phyloP scores from a whole-genome alignment of 2,113 vertebrate genomes.

The Chlorodrepanis virens region DNA sequence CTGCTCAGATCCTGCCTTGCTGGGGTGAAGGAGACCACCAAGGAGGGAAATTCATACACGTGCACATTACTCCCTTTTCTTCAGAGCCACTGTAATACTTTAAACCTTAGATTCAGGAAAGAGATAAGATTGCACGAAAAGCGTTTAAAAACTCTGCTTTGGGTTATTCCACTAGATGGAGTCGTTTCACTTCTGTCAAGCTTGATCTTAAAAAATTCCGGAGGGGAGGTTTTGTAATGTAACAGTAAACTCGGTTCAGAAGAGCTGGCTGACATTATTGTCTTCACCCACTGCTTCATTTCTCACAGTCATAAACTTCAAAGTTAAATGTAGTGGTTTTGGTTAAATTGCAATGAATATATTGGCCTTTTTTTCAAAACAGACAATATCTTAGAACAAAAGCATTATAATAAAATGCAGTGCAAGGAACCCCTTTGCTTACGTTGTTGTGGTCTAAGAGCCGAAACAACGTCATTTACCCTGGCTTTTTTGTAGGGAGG shows the following conservation, averaged over 20 bases:
- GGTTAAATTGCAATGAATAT: background rate
- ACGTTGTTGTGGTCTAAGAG: background rate
- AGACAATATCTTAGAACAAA: background rate
- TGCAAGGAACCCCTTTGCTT: background rate
- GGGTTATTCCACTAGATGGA: constrained; percentile 48
- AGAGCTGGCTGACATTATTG: background rate
- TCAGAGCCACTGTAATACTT: background rate
- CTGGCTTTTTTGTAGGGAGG: background rate
- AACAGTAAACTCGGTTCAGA: background rate
- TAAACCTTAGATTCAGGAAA: background rate
- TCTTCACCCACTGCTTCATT: constrained; percentile 4
- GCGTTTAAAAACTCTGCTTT: background rate
- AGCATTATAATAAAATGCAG: background rate
- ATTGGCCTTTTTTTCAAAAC: background rate
- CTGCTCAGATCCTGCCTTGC: background rate
- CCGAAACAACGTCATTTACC: background rate
- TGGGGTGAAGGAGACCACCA: background rate
- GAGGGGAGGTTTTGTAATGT: background rate
- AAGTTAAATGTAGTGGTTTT: background rate
- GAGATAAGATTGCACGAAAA: background rate
- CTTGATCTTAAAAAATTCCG: background rate
- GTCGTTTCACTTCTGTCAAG: background rate
- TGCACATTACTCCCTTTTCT: background rate
- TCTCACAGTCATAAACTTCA: background rate
- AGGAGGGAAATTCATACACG: background rate